Evolutionary conservation across 2,888 invertebrate genomes (phyloP), one percentile per base, ranked within the genome.

Genomic region (Cantharis flavilabris): DNA sequence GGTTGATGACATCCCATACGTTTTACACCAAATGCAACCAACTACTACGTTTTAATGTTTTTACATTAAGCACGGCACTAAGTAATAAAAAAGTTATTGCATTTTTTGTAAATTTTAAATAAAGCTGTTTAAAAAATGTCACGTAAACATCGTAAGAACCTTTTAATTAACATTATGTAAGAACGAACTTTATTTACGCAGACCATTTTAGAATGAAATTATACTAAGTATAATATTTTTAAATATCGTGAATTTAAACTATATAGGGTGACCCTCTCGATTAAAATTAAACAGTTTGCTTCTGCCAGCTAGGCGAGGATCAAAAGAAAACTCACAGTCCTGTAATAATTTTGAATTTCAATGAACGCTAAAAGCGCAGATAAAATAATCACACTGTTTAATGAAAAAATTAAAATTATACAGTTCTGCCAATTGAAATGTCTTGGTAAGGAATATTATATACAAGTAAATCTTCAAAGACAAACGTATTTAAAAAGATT

Each of bases 1-100:
- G 26, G 73, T 73, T 73, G 69, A 73, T 69, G 73, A 73, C 73
- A 69, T 73, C 73, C 73, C 62, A 69, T 62, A 49, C 23, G 62
- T 62, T 73, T 73, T 73, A 73, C 69, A 73, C 23, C 49, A 49
- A 49, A 49, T 49, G 49, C 49, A 49, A n/a, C 49, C 49, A 49
- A 49, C 49, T 49, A 49, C 49, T 49, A 49, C 49, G 49, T 49
- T 49, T 49, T 49, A 49, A 49, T 49, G 49, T 49, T 49, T 49
- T 49, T n/a, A 49, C 49, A 49, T 49, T 49, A 49, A 49, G 49
- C 49, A 49, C 49, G 49, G 49, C 49, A 49, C 49, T 49, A 49
- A 49, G 49, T 49, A 49, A 49, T 49, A 49, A 49, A 49, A 49
- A 49, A 49, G 49, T 49, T 49, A 49, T 49, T 49, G 49, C 49